Evolutionary conservation across 2,113 vertebrate species (phyloP), one percentile per base, ranked within the genome.

Genomic region (Dunckerocampus dactyliophorus): DNA sequence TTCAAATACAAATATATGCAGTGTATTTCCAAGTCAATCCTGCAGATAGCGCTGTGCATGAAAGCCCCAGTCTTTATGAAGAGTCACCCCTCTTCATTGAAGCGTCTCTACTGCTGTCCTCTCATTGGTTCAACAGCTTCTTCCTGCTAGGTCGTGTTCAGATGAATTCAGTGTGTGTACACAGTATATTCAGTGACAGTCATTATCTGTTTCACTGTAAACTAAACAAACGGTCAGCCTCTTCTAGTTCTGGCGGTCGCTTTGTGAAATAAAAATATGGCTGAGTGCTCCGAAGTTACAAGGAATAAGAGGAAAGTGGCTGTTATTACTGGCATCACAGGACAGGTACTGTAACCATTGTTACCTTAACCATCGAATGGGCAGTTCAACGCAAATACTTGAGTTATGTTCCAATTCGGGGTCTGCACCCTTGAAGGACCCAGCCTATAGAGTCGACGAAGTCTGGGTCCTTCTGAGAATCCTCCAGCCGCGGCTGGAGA

Each of bases 281-380:
- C 87, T n/a, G 64, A 82, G 47, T 67, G 80, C 50, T 55, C 67
- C 45, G 62, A 60, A 53, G 48, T 53, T 12, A 6, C 2, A 21
- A 28, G 21, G 22, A 81, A 55, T 56, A 59, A 50, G 34, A 66
- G 75, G 52, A 90, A 81, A 47, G 88, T 90, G 31, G 90, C 90
- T 0, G 47, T 91, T 8, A 85, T 91, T 63, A 91, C 90, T 31
- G 90, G 90, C 67, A 90, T 90, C 79, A 90, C 89, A 28, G 90
- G 89, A 6, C 90, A 91, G 90, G 90, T 91, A 56, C 37, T 8
- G 19, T 13, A 19, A 55, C 9, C 4, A 17, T 37, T 37, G 13
- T 22, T 53, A 43, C 15, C 8, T 31, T 48, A 28, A 10, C 0
- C n/a, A 48, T 20, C n/a, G 37, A 39, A 39, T 39, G 37, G 9